Evolutionary conservation across 2,888 invertebrate genomes (phyloP).

Genomic region (Monoplex corrugatus): DNA sequence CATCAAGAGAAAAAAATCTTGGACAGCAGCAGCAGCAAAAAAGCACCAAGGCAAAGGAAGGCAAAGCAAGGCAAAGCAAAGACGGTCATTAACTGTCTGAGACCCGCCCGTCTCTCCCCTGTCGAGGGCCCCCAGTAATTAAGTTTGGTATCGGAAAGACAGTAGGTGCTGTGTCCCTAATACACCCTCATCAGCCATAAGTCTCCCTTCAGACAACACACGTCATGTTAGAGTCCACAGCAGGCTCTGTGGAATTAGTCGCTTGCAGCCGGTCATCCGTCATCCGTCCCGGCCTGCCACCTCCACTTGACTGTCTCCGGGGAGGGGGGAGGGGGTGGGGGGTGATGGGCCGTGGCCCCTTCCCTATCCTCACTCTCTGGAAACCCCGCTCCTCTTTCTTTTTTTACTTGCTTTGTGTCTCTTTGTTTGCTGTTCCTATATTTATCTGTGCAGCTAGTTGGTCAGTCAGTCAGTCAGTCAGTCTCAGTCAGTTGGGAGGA

Average conservation of each 20-base stretch:
- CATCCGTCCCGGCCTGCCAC: not conserved
- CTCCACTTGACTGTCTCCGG: not conserved
- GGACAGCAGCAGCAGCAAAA: too few relatives aligned
- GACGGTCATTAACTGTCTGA: too few relatives aligned
- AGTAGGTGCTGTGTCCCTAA: conserved; percentile 7
- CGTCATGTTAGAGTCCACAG: conserved; percentile 36
- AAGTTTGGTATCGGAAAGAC: conserved; percentile 10
- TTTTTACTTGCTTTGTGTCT: not conserved
- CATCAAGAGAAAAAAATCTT: too few relatives aligned
- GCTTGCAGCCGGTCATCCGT: not conserved
- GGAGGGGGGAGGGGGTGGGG: not conserved
- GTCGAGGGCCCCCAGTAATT: not conserved
- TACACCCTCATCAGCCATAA: conserved; percentile 36
- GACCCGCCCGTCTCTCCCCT: not conserved
- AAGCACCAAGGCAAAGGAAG: too few relatives aligned
- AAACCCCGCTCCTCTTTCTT: not conserved
- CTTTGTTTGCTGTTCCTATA: too few relatives aligned
- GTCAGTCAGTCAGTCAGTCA: too few relatives aligned
- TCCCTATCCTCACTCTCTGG: not conserved
- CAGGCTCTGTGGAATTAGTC: not conserved
- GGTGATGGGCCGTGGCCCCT: not conserved
- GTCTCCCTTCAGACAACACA: conserved; percentile 32
- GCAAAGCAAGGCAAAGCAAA: too few relatives aligned
- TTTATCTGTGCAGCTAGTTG: too few relatives aligned
- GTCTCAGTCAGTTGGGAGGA: too few relatives aligned